Evolutionary conservation across 2,113 vertebrate genomes (phyloP).

Genomic region (Otocyon megalotis): DNA sequence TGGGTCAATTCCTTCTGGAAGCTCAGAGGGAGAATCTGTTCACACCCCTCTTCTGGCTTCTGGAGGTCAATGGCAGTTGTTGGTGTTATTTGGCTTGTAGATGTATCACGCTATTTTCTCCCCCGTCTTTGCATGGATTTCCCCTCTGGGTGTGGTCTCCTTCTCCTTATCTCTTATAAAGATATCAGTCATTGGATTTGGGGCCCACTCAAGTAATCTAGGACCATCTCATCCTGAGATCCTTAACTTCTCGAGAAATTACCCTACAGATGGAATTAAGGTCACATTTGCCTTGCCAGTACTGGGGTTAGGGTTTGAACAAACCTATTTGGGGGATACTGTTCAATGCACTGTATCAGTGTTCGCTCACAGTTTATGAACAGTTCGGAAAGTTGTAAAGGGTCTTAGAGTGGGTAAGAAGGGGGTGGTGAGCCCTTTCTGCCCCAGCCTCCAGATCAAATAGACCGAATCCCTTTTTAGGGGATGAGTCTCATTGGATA

Average conservation of each 20-base stretch:
- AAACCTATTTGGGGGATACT: neutral
- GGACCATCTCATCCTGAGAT: neutral
- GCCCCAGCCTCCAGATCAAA: neutral
- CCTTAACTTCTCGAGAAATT: neutral
- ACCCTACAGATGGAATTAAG: neutral
- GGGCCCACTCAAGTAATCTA: neutral
- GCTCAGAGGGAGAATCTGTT: neutral
- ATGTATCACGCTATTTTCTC: rapidly evolving
- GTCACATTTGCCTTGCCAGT: neutral
- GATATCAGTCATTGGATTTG: neutral
- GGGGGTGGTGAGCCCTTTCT: neutral
- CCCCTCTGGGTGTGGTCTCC: neutral
- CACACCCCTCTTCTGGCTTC: neutral
- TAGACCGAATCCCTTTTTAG: too few species aligned
- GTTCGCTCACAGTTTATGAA: neutral
- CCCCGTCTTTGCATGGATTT: neutral
- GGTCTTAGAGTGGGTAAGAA: neutral
- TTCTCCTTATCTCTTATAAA: neutral
- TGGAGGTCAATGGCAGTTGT: rapidly evolving
- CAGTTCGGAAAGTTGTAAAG: neutral
- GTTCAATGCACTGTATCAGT: rapidly evolving
- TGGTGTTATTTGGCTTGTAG: neutral
- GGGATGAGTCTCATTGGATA: neutral
- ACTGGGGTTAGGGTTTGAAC: neutral
- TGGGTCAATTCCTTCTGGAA: neutral